Percentiles rank a stretch among this genome's conserved stretches.
Evolutionary conservation across 2,797 vertebrate species (phyloP).

Genomic region (Myotis vivesi): DNA sequence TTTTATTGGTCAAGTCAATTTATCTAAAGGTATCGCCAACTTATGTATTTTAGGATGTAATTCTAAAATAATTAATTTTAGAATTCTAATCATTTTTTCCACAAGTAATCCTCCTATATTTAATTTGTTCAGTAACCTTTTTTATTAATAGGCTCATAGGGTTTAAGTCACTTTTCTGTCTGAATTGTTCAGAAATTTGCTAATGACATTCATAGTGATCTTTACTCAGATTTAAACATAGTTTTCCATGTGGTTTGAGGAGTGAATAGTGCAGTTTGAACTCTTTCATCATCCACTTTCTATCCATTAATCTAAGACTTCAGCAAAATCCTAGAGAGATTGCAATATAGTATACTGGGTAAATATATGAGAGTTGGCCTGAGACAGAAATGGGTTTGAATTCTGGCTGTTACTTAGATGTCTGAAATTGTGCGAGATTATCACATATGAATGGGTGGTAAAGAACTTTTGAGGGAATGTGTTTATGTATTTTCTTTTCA

Average conservation of each 20-base stretch:
- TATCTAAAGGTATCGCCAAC: not conserved
- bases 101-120: not conserved
- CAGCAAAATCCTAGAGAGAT: not conserved
- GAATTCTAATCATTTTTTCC: not conserved
- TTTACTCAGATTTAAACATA: not conserved
- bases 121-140: not conserved
- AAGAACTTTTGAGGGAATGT: not conserved
- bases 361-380: not conserved
- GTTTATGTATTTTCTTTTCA: not conserved
- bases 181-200: not conserved
- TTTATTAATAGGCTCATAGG: not conserved
- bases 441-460: not conserved
- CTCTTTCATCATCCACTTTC: not conserved
- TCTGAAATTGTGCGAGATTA: not conserved
- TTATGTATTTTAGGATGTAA: not conserved
- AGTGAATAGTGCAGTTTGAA: not conserved
- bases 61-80: too few relatives aligned
- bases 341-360: not conserved
- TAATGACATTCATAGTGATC: not conserved
- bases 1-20: not conserved
- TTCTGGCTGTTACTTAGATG: not conserved
- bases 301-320: not conserved
- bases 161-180: not conserved
- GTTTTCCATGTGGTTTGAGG: not conserved
- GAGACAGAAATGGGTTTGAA: not conserved